Evolutionary conservation across 2,797 vertebrate genomes (phyloP), one percentile per base, ranked within the genome.

Genomic region (Gastrophryne carolinensis): DNA sequence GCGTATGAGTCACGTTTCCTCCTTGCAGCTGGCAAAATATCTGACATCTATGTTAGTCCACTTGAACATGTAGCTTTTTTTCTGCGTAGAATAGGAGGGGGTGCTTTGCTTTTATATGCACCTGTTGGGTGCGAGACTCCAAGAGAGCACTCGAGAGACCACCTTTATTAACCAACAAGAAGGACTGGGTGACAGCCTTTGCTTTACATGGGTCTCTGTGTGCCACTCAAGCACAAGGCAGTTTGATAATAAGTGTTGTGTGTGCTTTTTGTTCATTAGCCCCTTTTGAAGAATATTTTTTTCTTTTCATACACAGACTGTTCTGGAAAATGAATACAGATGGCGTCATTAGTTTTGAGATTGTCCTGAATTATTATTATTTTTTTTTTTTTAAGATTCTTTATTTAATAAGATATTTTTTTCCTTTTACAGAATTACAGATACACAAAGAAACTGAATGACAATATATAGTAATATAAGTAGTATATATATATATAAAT

Each of bases 11-110:
- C 17, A 65, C n/a, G n/a, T n/a, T n/a, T 58, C 65, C 27, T 56
- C 37, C 44, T 39, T 39, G 68, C 67, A 72, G 68, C 75, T 65
- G 67, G 52, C 39, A 65, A 78, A 65, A 64, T 65, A 72, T 52
- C 35, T 37, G 49, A 26, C 65, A 49, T 75, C 17, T 30, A 24
- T 26, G 47, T 24, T 62, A 3, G 29, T 30, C n/a, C 26, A 72
- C 75, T 78, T 69, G 50, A 77, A 54, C 35, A 17, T 65, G 67
- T 58, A 65, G 27, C 57, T 58, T 65, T 75, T n/a, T 37, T 54
- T 24, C 26, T 65, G 57, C 35, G 69, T 76, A 54, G 34, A 27
- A 7, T 56, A 19, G 23, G 13, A 54, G 52, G n/a, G 49, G 21
- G 34, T 26, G 37, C 60, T 21, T 23, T 15, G 60, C 32, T 65